Percentiles rank a stretch among this genome's conserved stretches.
Evolutionary conservation across 1,140 invertebrate genomes (phyloP).

Genomic region (Macrocentrus cingulum): DNA sequence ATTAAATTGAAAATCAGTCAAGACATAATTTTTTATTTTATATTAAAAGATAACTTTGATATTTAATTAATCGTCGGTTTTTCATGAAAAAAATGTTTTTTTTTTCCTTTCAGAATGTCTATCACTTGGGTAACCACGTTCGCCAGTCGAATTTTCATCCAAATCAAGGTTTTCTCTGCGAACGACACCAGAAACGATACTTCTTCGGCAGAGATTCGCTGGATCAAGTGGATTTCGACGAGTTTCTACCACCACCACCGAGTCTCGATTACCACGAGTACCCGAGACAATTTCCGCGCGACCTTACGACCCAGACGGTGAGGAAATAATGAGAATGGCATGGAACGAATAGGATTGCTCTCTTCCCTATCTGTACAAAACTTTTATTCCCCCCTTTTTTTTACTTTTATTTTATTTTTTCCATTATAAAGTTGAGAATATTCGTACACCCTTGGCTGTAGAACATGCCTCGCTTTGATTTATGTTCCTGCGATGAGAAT

Average conservation of each 20-base stretch:
- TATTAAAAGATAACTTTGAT: too few relatives aligned
- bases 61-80: too few relatives aligned
- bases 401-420: background rate
- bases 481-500: background rate
- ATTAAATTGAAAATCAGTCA: too few relatives aligned
- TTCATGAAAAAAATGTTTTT: constrained; percentile 8
- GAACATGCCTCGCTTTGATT: too few relatives aligned
- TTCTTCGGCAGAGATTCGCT: constrained; percentile 50
- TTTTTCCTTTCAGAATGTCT: constrained; percentile 37
- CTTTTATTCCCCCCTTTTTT: constrained; percentile 7
- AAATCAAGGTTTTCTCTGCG: constrained; percentile 49
- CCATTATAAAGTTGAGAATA: constrained; percentile 8
- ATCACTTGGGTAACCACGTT: constrained; percentile 47
- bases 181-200: constrained; percentile 55
- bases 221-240: constrained; percentile 49
- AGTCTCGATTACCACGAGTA: constrained; percentile 51
- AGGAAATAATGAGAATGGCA: constrained; percentile 16
- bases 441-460: too few relatives aligned
- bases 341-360: background rate
- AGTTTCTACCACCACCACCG: constrained; percentile 48
- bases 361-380: background rate
- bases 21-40: too few relatives aligned
- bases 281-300: constrained; percentile 52
- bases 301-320: constrained; percentile 60
- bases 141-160: constrained; percentile 36